Evolutionary conservation across 2,113 vertebrate species (phyloP).

Genomic region (Neodontobutis hainanensis): DNA sequence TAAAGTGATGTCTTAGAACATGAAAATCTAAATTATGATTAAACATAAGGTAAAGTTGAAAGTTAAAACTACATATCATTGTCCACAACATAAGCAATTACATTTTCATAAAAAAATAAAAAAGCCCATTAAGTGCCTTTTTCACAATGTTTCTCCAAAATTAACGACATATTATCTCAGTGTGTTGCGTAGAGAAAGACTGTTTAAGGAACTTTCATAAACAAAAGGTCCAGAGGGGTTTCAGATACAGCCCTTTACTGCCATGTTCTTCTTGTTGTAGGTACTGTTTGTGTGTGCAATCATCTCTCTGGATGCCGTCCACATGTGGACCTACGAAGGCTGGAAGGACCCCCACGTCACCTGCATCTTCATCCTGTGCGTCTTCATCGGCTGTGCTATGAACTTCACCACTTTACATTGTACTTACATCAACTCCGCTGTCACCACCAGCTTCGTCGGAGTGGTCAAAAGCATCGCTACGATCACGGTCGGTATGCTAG

Average conservation of each 20-base stretch:
- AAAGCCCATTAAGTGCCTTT: too few species aligned
- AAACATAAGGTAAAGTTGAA: too few species aligned
- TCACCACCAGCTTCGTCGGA: constrained; percentile 98
- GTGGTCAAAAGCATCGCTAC: constrained; percentile 98
- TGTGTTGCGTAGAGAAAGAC: too few species aligned
- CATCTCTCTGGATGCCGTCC: constrained; percentile 89
- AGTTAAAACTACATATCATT: too few species aligned
- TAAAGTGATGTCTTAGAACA: too few species aligned
- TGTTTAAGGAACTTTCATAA: too few species aligned
- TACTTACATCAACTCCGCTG: constrained; percentile 97
- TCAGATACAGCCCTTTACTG: background rate
- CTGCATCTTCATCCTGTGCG: constrained; percentile 85
- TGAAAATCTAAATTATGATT: too few species aligned
- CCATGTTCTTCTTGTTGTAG: constrained; percentile 59
- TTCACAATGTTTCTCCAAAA: too few species aligned
- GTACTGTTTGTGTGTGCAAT: constrained; percentile 88
- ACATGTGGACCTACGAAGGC: constrained; percentile 91
- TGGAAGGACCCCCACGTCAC: constrained; percentile 90
- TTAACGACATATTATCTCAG: too few species aligned
- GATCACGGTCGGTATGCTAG: constrained; percentile 97
- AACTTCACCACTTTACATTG: constrained; percentile 99
- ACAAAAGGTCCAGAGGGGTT: too few species aligned
- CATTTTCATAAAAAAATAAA: too few species aligned
- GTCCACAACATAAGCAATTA: too few species aligned
- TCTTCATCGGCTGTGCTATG: constrained; percentile 97